Conservation (phyloP, 2,113 vertebrate genomes). For the Scopus umbretta region DNA sequence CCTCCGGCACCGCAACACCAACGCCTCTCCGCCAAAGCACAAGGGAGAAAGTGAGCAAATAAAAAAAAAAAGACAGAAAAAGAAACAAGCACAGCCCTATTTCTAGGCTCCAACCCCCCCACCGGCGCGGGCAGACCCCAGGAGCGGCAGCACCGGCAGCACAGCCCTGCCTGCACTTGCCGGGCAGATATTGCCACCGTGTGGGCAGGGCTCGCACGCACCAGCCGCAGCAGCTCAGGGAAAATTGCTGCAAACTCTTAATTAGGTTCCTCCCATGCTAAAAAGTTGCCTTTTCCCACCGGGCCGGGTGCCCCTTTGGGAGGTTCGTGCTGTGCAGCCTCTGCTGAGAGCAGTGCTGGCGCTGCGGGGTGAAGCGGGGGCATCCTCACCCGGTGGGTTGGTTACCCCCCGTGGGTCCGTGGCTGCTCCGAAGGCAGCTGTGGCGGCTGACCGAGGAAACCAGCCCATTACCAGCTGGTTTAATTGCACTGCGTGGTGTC, state of each 20-base stretch:
- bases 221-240: not conserved
- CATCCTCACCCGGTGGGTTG: too few species aligned
- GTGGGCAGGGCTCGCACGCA: not conserved
- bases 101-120: not conserved
- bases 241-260: rapidly evolving
- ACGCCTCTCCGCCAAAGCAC: not conserved
- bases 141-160: not conserved
- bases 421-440: too few species aligned
- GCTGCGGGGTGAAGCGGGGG: not conserved
- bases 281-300: not conserved
- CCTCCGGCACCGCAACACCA: not conserved
- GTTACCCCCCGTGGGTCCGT: too few species aligned
- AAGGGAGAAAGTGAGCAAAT: rapidly evolving
- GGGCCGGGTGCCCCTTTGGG: not conserved
- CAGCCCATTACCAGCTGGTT: rapidly evolving
- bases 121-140: rapidly evolving
- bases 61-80: too few species aligned
- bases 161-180: rapidly evolving
- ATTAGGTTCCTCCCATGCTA: too few species aligned
- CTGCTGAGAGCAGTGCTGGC: not conserved
- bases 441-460: rapidly evolving
- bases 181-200: constrained; percentile 5
- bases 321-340: not conserved
- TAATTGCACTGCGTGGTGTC: not conserved
- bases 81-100: too few species aligned